Conservation (phyloP, 2,113 vertebrate species). For the Calonectris borealis region DNA sequence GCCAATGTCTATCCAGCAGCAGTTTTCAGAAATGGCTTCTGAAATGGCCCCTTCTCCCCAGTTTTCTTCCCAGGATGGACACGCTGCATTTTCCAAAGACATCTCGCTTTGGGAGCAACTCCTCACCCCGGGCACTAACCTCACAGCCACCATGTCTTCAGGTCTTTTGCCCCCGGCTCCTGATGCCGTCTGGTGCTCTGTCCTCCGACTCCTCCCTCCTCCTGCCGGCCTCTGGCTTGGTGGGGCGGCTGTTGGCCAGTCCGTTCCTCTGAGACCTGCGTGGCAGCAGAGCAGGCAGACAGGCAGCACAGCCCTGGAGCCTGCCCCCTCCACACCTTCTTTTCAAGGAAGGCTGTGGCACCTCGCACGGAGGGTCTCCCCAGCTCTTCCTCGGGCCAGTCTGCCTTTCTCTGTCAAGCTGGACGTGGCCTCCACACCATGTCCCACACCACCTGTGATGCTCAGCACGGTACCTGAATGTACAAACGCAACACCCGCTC, state of each 20-base stretch:
- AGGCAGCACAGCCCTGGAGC: neutral
- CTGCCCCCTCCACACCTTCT: neutral
- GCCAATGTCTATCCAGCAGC: accelerated
- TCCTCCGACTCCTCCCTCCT: neutral
- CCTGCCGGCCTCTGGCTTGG: accelerated
- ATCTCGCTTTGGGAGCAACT: neutral
- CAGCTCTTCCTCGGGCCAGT: neutral
- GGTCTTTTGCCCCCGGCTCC: neutral
- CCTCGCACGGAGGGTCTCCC: accelerated
- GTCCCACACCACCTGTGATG: accelerated
- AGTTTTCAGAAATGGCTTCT: neutral
- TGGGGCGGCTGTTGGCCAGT: accelerated
- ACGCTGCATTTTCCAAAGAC: neutral
- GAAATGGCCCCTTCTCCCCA: neutral
- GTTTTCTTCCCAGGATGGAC: neutral
- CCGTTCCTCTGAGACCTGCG: neutral
- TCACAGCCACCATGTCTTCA: neutral
- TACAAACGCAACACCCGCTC: neutral
- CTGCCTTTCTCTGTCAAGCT: neutral
- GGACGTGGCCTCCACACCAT: accelerated
- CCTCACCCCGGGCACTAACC: neutral
- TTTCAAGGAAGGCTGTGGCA: neutral
- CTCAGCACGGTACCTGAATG: neutral
- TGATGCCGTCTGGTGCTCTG: neutral
- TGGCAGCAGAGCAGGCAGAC: neutral